phyloP scores from a whole-genome alignment of 1,140 invertebrate species.

The Proales similis region DNA sequence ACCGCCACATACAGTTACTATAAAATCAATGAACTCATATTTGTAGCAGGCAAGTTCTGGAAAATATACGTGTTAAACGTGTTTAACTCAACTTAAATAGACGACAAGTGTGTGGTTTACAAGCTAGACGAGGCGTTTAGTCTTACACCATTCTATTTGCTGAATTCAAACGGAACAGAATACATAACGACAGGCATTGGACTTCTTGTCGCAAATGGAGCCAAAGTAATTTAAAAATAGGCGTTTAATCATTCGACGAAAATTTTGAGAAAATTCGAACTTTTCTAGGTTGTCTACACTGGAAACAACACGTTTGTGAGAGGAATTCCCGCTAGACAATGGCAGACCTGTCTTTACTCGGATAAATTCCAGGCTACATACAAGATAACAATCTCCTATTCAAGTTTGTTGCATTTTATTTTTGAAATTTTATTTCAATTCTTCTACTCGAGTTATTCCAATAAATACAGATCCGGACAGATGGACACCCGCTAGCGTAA shows the following conservation, averaged over 20 bases:
- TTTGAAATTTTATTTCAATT: too few relatives aligned
- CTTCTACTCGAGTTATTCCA: neutral
- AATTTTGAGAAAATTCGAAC: neutral
- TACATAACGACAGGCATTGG: slow-evolving; percentile 16
- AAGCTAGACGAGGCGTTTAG: slow-evolving; percentile 6
- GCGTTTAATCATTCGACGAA: neutral
- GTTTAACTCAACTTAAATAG: neutral
- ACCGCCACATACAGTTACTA: slow-evolving; percentile 1
- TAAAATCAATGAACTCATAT: slow-evolving; percentile 2
- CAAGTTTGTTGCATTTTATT: neutral
- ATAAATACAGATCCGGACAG: neutral
- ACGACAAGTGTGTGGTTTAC: neutral
- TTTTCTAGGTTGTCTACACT: slow-evolving; percentile 23
- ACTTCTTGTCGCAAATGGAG: neutral
- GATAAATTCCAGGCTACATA: neutral
- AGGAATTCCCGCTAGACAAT: slow-evolving; percentile 29
- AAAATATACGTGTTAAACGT: neutral
- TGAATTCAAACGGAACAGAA: slow-evolving; percentile 26
- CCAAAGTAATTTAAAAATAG: slow-evolving; percentile 4
- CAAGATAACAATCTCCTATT: slow-evolving; percentile 22
- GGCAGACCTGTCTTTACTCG: slow-evolving; percentile 18
- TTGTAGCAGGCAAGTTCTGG: neutral
- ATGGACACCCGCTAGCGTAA: slow-evolving; percentile 5
- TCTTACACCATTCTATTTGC: neutral
- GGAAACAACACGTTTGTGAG: slow-evolving; percentile 2